Base-by-base conservation (phyloP, 92 coral and sea anemone species). In the Phymanthus crucifer region DNA sequence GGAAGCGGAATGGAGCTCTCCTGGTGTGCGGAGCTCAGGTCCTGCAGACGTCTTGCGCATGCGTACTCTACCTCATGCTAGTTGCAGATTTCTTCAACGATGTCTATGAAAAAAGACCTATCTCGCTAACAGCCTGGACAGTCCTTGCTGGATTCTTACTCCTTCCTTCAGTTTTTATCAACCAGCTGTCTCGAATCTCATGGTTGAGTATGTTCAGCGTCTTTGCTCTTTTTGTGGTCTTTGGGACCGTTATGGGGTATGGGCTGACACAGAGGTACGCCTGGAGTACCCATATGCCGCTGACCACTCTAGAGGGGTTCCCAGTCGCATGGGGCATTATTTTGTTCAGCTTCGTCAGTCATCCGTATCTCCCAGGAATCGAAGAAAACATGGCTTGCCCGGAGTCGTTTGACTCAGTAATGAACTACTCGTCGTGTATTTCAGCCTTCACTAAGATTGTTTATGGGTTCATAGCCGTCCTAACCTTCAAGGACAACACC, bases 131-230 rank as follows among this genome's bases (percentile, higher is more conserved):
- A 0, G 74, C 90, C 46, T 96, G 99, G 99, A 88, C 92, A 3
- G 84, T 92, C 12, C 86, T 96, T 4, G 93, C 99, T 0, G 99
- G 99, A n/a, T 19, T 88, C 33, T 76, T 96, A 40, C 88, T 96
- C 3, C 89, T 96, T 24, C 99, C 99, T 18, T 82, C 91, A 2
- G 96, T 96, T 58, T 96, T 96, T 77, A 83, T 96, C 46, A 96
- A 93, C 85, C 93, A 89, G 76, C 86, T 93, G 16, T 87, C 91
- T 35, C 95, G 94, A n/a, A 93, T 96, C 73, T 96, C 99, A 6
- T 93, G 93, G 92, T 90, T 96, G 73, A 96, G 99, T 50, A 93
- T 96, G 99, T 91, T 96, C 77, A 96, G 99, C 68, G 98, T 96
- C n/a, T 92, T 96, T 29, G 92, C 99, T 4, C 88, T 96, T 3